A percentile compares a stretch with the other conserved stretches of the same genome.
These are phyloP conservation scores for Anhinga anhinga DNA, from an alignment of 2,113 vertebrate species.

Conservation along the genomic window DNA sequence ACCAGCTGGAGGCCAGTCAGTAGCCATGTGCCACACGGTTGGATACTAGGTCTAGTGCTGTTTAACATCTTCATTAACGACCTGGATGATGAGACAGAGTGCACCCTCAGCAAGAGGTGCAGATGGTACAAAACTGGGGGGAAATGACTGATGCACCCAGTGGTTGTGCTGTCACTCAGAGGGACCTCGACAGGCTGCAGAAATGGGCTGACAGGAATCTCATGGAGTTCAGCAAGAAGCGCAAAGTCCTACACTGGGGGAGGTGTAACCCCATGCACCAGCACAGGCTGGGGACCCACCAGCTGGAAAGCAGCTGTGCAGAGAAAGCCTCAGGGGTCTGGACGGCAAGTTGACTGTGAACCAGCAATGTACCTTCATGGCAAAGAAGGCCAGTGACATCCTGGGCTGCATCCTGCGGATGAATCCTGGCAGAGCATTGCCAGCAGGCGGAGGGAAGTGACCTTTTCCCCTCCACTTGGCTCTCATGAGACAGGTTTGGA, in stretches of 20 bases:
- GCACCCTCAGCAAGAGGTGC: not conserved
- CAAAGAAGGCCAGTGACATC: not conserved
- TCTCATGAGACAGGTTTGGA: not conserved
- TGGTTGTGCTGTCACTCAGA: not conserved
- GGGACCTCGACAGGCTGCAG: not conserved
- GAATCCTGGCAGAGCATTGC: not conserved
- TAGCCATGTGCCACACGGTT: not conserved
- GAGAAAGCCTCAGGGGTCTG: not conserved
- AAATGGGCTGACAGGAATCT: not conserved
- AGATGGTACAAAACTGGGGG: not conserved
- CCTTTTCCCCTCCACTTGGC: not conserved
- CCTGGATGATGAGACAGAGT: not conserved
- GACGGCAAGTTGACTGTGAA: not conserved
- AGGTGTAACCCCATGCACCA: not conserved
- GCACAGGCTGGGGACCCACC: not conserved
- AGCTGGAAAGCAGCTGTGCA: not conserved
- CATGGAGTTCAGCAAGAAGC: not conserved
- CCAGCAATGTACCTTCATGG: not conserved
- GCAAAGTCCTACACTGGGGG: not conserved
- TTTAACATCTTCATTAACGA: not conserved
- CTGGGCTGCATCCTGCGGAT: not conserved
- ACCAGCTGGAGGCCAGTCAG: not conserved
- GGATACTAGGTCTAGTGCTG: not conserved
- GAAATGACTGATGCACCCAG: not conserved
- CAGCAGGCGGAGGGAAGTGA: not conserved